Percentiles rank a stretch among this genome's conserved stretches.
phyloP scores from a whole-genome alignment of 2,797 vertebrate genomes.

The Sebastes oblongus region DNA sequence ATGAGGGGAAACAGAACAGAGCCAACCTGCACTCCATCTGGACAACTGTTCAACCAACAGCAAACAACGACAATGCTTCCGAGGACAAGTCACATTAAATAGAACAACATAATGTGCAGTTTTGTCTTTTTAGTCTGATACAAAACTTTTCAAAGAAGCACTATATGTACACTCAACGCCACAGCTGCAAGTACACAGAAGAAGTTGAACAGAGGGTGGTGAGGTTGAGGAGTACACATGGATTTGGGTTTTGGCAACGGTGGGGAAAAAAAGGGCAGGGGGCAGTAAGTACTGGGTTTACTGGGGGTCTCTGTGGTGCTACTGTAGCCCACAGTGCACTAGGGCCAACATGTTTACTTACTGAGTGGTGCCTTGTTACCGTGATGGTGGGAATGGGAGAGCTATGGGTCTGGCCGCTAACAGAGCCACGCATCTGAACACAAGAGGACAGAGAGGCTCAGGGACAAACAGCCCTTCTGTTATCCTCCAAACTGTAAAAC shows the following conservation, averaged over 20 bases:
- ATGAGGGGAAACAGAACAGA: constrained; percentile 52
- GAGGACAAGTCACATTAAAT: constrained; percentile 49
- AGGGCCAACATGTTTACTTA: constrained; percentile 79
- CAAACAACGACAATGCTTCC: constrained; percentile 51
- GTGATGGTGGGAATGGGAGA: constrained; percentile 83
- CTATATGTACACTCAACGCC: constrained; percentile 53
- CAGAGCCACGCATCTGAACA: constrained; percentile 83
- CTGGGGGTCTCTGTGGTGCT: constrained; percentile 43
- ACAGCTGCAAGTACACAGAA: constrained; percentile 61
- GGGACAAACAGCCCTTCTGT: constrained; percentile 52
- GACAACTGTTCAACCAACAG: constrained; percentile 49
- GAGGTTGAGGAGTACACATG: constrained; percentile 55
- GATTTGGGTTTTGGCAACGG: constrained; percentile 48
- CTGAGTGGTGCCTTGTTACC: constrained; percentile 82
- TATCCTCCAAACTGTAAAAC: constrained; percentile 22
- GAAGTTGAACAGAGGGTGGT: constrained; percentile 61
- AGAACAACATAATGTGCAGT: constrained; percentile 58
- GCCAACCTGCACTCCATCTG: constrained; percentile 48
- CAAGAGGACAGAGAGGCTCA: constrained; percentile 83
- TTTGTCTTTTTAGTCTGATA: constrained; percentile 37
- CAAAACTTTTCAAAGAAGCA: constrained; percentile 63
- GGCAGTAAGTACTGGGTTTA: constrained; percentile 53
- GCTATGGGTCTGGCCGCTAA: constrained; percentile 79
- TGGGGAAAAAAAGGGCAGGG: constrained; percentile 21
- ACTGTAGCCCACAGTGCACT: constrained; percentile 57